A percentile compares a stretch with the other conserved stretches of the same genome.
These are phyloP conservation scores for Tauraco erythrolophus DNA, from an alignment of 2,113 vertebrate species.

Conservation along the genomic window DNA sequence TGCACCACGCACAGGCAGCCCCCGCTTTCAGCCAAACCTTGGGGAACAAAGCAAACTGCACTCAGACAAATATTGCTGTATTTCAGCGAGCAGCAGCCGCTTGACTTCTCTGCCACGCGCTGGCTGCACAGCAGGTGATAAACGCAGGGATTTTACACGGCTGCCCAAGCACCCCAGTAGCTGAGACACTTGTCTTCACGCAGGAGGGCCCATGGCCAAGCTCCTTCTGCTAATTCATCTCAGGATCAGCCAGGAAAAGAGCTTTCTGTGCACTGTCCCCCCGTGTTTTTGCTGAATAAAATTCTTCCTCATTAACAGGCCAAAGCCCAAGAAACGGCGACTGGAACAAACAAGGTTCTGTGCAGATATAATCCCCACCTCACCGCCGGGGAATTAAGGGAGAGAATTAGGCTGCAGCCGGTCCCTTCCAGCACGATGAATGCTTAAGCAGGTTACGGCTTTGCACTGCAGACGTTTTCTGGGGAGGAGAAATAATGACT, in stretches of 20 bases:
- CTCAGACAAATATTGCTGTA: background rate
- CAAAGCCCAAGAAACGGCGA: background rate
- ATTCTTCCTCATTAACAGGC: background rate
- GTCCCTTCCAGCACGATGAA: slow-evolving; percentile 3
- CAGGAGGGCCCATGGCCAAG: background rate
- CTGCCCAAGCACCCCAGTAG: background rate
- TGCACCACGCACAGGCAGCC: background rate
- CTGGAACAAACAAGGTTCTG: slow-evolving; percentile 45
- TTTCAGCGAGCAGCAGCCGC: background rate
- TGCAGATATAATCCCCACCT: slow-evolving; percentile 48
- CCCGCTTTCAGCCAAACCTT: background rate
- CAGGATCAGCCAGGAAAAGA: background rate
- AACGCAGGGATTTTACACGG: background rate
- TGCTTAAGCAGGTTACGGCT: slow-evolving; percentile 38
- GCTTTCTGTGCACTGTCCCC: background rate
- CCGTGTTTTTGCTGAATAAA: background rate
- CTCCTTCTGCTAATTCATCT: background rate
- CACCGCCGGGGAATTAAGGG: slow-evolving; percentile 28
- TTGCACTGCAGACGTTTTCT: background rate
- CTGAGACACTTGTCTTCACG: background rate
- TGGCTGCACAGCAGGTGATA: background rate
- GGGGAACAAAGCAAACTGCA: background rate
- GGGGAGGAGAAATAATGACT: background rate
- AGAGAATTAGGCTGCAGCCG: background rate
- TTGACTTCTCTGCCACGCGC: background rate